Conservation (phyloP, 2,888 invertebrate genomes). For the Leptinotarsa haldemani region DNA sequence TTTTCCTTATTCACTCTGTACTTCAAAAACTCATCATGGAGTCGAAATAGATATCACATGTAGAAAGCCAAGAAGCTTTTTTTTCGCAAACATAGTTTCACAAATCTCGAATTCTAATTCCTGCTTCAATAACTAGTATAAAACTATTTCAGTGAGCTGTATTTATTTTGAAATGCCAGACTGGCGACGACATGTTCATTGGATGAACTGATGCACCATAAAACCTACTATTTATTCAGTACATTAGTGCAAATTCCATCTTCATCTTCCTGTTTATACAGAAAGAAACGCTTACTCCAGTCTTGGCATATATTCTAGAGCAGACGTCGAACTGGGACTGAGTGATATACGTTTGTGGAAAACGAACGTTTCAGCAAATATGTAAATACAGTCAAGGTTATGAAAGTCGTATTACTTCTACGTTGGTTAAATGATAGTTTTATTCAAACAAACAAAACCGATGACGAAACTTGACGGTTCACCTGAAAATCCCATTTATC, state of each 20-base stretch:
- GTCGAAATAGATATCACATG: no score
- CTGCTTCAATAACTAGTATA: no score
- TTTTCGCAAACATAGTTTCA: no score
- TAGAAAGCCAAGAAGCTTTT: no score
- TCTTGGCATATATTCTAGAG: neutral
- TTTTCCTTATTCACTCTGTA: no score
- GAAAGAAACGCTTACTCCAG: slow-evolving; percentile 13
- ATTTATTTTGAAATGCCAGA: no score
- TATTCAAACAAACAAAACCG: neutral
- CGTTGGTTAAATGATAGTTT: neutral
- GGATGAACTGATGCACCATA: neutral
- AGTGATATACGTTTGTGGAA: neutral
- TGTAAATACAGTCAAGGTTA: slow-evolving; percentile 21
- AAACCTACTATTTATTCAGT: neutral
- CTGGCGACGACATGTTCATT: no score
- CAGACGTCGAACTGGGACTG: no score
- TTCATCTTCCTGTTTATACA: slow-evolving; percentile 6
- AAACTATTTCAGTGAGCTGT: no score
- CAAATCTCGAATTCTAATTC: no score
- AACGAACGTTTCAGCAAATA: slow-evolving; percentile 21
- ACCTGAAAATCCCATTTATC: neutral
- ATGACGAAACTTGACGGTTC: neutral
- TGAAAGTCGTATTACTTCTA: neutral
- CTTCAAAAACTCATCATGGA: no score
- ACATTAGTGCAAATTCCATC: slow-evolving; percentile 1